A percentile compares a stretch with the other conserved stretches of the same genome.
Conservation (phyloP, 2,113 vertebrate genomes). For the Corvus cornix region DNA sequence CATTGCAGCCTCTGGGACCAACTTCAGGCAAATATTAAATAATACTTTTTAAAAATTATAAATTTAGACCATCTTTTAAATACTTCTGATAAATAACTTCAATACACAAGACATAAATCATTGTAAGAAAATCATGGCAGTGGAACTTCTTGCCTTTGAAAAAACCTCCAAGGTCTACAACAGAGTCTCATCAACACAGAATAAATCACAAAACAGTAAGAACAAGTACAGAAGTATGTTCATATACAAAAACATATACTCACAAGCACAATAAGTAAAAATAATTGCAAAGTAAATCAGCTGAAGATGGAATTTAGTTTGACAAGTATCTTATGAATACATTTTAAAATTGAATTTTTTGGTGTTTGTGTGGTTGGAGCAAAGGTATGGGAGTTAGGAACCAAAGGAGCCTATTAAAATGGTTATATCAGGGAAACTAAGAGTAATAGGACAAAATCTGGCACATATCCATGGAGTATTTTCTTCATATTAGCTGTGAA, state of each 20-base stretch:
- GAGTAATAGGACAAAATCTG: not conserved
- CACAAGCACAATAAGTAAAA: not conserved
- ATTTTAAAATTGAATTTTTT: not conserved
- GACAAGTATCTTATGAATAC: not conserved
- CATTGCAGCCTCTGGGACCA: not conserved
- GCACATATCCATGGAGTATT: not conserved
- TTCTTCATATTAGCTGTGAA: not conserved
- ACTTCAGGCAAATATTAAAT: constrained; percentile 3
- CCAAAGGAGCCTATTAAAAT: not conserved
- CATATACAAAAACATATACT: not conserved
- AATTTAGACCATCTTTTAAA: not conserved
- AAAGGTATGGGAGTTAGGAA: not conserved
- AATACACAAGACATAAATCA: constrained; percentile 12
- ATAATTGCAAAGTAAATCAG: not conserved
- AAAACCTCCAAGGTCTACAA: not conserved
- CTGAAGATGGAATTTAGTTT: not conserved
- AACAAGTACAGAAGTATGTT: not conserved
- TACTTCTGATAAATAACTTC: constrained; percentile 13
- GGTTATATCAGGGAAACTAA: not conserved
- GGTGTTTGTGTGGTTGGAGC: not conserved
- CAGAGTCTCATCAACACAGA: constrained; percentile 19
- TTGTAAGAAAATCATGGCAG: constrained; percentile 1
- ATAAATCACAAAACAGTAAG: constrained; percentile 22
- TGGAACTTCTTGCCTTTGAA: constrained; percentile 29
- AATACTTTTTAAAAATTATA: not conserved